Conservation (phyloP, 2,113 vertebrate species). For the Promerops cafer region DNA sequence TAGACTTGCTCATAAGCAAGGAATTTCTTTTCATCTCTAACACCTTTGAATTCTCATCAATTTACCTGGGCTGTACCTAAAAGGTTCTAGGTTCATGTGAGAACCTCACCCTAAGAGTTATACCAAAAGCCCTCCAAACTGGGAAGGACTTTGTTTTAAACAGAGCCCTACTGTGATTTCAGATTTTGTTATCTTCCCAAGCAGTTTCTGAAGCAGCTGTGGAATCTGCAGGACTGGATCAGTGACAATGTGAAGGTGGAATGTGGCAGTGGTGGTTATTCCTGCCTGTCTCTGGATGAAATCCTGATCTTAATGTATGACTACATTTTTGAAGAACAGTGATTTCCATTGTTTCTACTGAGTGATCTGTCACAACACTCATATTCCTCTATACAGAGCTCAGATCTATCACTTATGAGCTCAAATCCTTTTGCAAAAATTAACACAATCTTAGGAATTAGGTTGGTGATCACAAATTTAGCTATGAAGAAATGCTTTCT, state of each 20-base stretch:
- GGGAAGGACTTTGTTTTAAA: background rate
- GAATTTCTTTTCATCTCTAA: background rate
- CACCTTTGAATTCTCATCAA: background rate
- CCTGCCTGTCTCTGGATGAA: background rate
- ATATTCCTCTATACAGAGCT: background rate
- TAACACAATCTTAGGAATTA: background rate
- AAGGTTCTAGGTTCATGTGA: background rate
- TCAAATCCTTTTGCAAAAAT: background rate
- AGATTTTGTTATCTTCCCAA: background rate
- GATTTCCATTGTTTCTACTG: background rate
- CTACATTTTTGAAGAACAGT: background rate
- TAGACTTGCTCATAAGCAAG: background rate
- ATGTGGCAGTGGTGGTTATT: constrained; percentile 15
- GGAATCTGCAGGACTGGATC: constrained; percentile 4
- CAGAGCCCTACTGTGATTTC: background rate
- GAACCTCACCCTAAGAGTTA: background rate
- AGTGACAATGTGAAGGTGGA: background rate
- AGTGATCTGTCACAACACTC: background rate
- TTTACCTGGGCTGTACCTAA: background rate
- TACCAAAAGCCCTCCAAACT: background rate
- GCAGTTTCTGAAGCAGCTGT: background rate
- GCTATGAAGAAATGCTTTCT: background rate
- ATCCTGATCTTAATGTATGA: background rate
- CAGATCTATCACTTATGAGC: background rate
- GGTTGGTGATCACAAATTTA: background rate